Base-by-base conservation (phyloP, 2,113 vertebrate species). In the Terrapene triunguis region DNA sequence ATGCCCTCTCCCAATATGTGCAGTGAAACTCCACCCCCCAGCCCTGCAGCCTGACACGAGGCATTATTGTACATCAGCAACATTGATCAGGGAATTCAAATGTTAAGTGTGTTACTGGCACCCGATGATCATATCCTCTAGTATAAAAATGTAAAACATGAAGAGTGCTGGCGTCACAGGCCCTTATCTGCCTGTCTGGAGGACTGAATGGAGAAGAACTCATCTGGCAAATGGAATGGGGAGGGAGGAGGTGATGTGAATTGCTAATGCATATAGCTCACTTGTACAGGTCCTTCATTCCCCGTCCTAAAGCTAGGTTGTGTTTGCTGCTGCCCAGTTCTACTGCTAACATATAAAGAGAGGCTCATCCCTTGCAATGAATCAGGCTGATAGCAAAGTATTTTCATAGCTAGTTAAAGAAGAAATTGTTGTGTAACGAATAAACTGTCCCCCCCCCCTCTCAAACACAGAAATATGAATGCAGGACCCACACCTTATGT, bases 161-260 rank as follows among this genome's bases (percentile, higher is more conserved):
- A 5, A 50, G 35, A 5, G 62, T 53, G 22, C 0, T 29, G 1
- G 10, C 0, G 35, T 1, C 55, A 21, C 32, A 42, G 35, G 19
- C 72, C 51, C 42, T 4, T 1, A 21, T 1, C 1, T 50, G 1
- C 42, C 4, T 22, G 22, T 47, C 62, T 1, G 0, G 2, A 47
- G 74, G 3, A 82, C 10, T 0, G 0, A 1, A 25, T 35, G 35
- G 48, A 2, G 80, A 42, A 57, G 19, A 74, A 59, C 74, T 76
- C 6, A 19, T 8, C 62, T 69, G 62, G 62, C 13, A 0, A 12
- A 3, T 22, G 10, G 69, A 69, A 69, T 8, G 14, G 62, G 82
- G 4, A 72, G 27, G 44, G 22, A 22, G 86, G 38, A 72, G 59
- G 10, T 22, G 10, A 2, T 29, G 1, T 59, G 38, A 3, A 10